These are phyloP conservation scores for Bambusicola thoracicus DNA, from an alignment of 2,113 vertebrate genomes.

Conservation along the genomic window DNA sequence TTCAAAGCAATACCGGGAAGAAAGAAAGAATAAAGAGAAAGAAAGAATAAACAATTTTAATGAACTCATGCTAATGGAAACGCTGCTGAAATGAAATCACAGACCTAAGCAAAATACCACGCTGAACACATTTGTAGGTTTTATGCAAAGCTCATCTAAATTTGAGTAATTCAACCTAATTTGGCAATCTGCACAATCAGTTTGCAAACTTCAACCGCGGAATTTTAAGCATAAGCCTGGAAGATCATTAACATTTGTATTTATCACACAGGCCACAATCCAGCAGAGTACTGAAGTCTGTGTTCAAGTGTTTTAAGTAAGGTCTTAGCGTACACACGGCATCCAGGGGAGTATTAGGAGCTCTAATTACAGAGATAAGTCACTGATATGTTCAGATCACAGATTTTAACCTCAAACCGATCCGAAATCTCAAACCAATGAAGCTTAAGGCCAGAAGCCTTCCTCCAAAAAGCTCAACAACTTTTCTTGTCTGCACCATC, in stretches of 20 bases:
- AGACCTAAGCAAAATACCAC: conserved; percentile 64
- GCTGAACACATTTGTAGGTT: conserved; percentile 66
- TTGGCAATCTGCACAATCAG: conserved; percentile 69
- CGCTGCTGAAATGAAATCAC: conserved; percentile 62
- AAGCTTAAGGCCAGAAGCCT: neutral
- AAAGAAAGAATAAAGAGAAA: neutral
- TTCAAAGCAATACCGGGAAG: neutral
- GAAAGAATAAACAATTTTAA: conserved; percentile 54
- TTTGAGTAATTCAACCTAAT: conserved; percentile 69
- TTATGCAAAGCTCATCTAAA: conserved; percentile 72
- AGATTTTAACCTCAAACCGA: neutral
- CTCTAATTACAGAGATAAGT: conserved; percentile 3
- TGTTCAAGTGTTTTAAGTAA: conserved; percentile 10
- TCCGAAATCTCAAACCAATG: neutral
- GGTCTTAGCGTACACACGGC: neutral
- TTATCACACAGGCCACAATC: neutral
- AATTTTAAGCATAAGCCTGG: conserved; percentile 63
- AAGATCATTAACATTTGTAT: conserved; percentile 66
- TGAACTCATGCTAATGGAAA: conserved; percentile 65
- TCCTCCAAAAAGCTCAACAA: neutral
- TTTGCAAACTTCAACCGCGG: conserved; percentile 70
- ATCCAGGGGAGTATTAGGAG: neutral
- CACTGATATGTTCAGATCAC: neutral
- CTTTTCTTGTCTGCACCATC: neutral
- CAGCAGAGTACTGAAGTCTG: conserved; percentile 37